phyloP scores from a whole-genome alignment of 2,797 vertebrate species.

The Periparus ater region DNA sequence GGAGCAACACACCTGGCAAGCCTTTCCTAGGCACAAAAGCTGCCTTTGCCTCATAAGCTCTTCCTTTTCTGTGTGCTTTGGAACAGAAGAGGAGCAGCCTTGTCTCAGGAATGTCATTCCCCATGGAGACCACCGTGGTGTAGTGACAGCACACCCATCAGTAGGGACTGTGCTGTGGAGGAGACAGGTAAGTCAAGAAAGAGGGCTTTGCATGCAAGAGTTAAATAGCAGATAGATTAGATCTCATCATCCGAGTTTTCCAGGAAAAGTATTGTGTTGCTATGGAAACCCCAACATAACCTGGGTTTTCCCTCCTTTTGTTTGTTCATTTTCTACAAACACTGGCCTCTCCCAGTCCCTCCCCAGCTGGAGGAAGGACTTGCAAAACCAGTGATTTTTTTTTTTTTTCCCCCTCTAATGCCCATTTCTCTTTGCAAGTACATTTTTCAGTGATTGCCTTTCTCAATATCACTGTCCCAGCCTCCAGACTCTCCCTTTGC shows the following conservation, averaged over 20 bases:
- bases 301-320: constrained; percentile 47
- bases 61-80: background rate
- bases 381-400: background rate
- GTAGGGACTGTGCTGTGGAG: background rate
- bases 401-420: rapidly evolving
- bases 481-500: background rate
- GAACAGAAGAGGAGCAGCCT: background rate
- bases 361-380: background rate
- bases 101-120: background rate
- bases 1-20: background rate
- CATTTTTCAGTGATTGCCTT: background rate
- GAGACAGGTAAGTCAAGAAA: background rate
- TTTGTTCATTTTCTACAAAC: constrained; percentile 48
- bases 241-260: constrained; percentile 49
- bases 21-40: background rate
- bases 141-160: background rate
- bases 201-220: constrained; percentile 4
- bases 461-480: background rate
- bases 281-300: constrained; percentile 60
- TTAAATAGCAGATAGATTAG: constrained; percentile 44
- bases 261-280: constrained; percentile 60
- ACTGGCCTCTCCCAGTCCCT: background rate
- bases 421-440: background rate
- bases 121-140: background rate
- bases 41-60: background rate